These are phyloP conservation scores for Elysia crispata DNA, from an alignment of 2,888 invertebrate species.

Conservation along the genomic window DNA sequence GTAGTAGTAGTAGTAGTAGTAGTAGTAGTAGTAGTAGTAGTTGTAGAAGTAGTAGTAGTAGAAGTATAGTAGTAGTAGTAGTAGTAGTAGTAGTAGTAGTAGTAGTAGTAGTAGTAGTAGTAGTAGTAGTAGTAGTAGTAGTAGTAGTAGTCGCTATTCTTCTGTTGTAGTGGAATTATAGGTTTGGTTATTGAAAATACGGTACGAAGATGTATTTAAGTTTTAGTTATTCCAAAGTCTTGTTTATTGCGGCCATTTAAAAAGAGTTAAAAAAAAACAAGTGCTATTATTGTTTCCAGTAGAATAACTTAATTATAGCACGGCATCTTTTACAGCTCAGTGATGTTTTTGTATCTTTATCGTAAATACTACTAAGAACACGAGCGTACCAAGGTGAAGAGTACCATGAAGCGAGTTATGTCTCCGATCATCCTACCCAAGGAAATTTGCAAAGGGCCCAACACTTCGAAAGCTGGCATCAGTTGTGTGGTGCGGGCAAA, in stretches of 20 bases:
- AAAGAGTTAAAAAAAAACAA: too few species aligned
- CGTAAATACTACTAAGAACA: not conserved
- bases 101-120: conserved; percentile 9
- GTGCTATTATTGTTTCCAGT: too few species aligned
- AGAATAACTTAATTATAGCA: too few species aligned
- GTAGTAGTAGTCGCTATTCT: conserved; percentile 1
- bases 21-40: not conserved
- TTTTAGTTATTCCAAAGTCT: too few species aligned
- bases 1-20: conserved; percentile 9
- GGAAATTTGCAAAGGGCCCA: conserved; percentile 77
- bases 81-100: conserved; percentile 9
- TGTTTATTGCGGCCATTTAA: too few species aligned
- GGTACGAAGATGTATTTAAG: too few species aligned
- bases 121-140: conserved; percentile 9
- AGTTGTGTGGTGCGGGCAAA: conserved; percentile 77
- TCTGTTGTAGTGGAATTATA: too few species aligned
- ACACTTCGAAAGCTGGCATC: conserved; percentile 78
- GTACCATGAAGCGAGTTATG: conserved; percentile 77
- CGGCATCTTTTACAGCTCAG: too few species aligned
- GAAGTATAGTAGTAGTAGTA: conserved; percentile 9
- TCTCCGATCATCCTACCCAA: conserved; percentile 77
- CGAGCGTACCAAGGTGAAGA: conserved; percentile 74
- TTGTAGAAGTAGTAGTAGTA: too few species aligned
- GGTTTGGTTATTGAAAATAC: too few species aligned
- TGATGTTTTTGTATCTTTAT: too few species aligned